Conservation (phyloP, 1,140 invertebrate genomes). For the Hylaeus anthracinus region DNA sequence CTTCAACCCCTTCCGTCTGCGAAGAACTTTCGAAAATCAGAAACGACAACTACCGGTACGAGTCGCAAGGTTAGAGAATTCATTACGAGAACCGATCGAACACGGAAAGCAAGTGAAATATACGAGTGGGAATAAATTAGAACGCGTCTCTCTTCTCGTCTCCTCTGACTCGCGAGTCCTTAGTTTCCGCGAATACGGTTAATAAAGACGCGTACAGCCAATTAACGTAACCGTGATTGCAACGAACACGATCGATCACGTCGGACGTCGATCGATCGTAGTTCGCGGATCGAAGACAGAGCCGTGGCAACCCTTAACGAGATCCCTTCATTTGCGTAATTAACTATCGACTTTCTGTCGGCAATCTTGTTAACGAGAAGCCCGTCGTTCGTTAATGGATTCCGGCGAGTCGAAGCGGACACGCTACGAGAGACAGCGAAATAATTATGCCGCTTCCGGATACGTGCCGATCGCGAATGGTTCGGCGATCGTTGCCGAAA, state of each 20-base stretch:
- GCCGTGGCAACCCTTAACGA: constrained; percentile 41
- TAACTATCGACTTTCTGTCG: constrained; percentile 65
- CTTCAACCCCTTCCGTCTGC: neutral
- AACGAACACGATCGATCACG: too few species aligned
- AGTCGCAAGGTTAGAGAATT: too few species aligned
- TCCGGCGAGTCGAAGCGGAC: constrained; percentile 31
- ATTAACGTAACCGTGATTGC: too few species aligned
- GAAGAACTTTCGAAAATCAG: too few species aligned
- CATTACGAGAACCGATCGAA: too few species aligned
- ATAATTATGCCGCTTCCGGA: constrained; percentile 43
- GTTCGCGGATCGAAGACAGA: constrained; percentile 12
- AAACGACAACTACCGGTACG: too few species aligned
- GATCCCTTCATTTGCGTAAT: constrained; percentile 64
- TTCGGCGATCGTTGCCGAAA: neutral
- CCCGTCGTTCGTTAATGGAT: constrained; percentile 57
- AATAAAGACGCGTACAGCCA: neutral
- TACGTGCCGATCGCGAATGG: neutral
- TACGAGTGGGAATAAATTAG: too few species aligned
- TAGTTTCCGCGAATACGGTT: neutral
- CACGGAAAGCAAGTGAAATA: too few species aligned
- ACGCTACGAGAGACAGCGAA: constrained; percentile 29
- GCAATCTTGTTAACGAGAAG: constrained; percentile 58
- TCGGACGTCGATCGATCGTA: constrained; percentile 14
- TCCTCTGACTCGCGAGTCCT: neutral
- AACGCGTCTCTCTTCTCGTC: too few species aligned